These are phyloP conservation scores for Dione vanillae DNA, from an alignment of 2,888 invertebrate species.

Conservation along the genomic window DNA sequence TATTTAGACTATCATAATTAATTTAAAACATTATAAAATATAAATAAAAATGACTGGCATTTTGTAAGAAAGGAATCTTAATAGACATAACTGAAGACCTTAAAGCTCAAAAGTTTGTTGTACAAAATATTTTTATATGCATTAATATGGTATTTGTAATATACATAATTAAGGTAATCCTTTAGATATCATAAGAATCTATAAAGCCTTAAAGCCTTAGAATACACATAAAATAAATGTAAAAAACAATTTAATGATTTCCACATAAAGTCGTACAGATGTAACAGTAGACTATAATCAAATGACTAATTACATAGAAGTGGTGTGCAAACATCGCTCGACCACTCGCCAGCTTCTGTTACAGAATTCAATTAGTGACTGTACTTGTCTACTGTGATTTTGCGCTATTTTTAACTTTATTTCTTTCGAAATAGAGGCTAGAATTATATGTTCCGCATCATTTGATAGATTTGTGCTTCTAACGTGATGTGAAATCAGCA, in stretches of 20 bases:
- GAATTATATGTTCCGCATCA: neutral
- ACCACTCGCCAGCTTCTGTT: conserved; percentile 46
- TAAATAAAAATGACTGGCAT: too few relatives aligned
- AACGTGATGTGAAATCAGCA: conserved; percentile 27
- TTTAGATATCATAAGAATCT: too few relatives aligned
- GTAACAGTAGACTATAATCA: conserved; percentile 40
- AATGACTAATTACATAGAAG: conserved; percentile 47
- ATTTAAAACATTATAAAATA: too few relatives aligned
- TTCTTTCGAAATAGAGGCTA: neutral
- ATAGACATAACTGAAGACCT: too few relatives aligned
- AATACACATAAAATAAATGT: neutral
- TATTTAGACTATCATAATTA: neutral
- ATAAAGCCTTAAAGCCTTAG: neutral
- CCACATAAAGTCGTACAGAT: conserved; percentile 4
- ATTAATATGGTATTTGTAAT: too few relatives aligned
- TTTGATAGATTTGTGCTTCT: conserved; percentile 31
- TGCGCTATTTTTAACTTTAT: conserved; percentile 7
- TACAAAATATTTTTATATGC: too few relatives aligned
- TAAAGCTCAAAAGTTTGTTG: too few relatives aligned
- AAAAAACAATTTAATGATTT: neutral
- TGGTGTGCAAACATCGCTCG: conserved; percentile 48
- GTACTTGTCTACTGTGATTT: conserved; percentile 1
- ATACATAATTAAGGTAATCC: too few relatives aligned
- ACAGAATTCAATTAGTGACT: conserved; percentile 47
- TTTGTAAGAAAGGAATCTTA: too few relatives aligned